A percentile compares a stretch with the other conserved stretches of the same genome.
Conservation (phyloP, 2,888 invertebrate species). For the Cataglyphis cursor region DNA sequence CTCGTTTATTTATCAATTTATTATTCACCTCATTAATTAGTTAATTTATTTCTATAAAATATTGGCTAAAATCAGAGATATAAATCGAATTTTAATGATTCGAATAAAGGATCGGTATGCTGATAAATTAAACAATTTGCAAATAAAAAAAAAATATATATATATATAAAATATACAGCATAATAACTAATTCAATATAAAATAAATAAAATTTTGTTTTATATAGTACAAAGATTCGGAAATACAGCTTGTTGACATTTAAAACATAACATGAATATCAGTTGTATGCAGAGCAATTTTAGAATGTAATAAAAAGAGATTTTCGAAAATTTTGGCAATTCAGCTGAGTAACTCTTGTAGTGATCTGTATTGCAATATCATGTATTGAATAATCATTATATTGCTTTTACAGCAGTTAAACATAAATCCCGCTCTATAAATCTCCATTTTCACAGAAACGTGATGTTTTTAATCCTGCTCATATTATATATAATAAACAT, state of each 20-base stretch:
- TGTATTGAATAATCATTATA: neutral
- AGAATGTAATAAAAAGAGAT: neutral
- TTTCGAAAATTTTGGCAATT: slow-evolving; percentile 22
- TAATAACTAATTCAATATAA: slow-evolving; percentile 41
- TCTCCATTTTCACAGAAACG: slow-evolving; percentile 5
- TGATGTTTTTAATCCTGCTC: neutral
- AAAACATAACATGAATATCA: slow-evolving; percentile 12
- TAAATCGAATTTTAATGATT: slow-evolving; percentile 41
- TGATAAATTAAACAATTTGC: slow-evolving; percentile 19
- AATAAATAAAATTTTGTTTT: slow-evolving; percentile 24
- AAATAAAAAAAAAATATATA: neutral
- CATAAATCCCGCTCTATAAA: neutral
- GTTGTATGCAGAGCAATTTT: neutral
- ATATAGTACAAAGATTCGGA: neutral
- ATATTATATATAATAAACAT: neutral
- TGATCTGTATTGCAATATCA: neutral
- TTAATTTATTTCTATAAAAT: slow-evolving; percentile 43
- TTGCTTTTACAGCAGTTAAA: neutral
- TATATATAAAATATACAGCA: neutral
- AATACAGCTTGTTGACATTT: slow-evolving; percentile 8
- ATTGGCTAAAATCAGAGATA: slow-evolving; percentile 38
- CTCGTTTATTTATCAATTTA: slow-evolving; percentile 45
- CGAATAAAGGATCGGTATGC: slow-evolving; percentile 7
- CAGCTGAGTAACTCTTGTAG: neutral
- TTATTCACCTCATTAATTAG: slow-evolving; percentile 35